Evolutionary conservation across 1,140 invertebrate genomes (phyloP).

Genomic region (Sycophaga agraensis): DNA sequence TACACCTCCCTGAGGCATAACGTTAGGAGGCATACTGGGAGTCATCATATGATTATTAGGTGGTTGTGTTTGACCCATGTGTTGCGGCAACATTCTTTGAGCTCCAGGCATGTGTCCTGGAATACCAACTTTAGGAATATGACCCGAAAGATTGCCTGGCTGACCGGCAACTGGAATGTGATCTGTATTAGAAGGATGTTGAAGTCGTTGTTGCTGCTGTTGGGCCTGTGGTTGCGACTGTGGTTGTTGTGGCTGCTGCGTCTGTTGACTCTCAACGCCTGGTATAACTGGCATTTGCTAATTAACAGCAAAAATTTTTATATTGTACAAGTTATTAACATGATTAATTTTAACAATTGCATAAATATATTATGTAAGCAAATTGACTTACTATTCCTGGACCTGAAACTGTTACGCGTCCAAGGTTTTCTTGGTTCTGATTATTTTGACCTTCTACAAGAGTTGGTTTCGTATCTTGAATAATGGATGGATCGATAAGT

Average conservation of each 20-base stretch:
- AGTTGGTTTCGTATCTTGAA: constrained; percentile 37
- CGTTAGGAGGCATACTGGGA: background rate
- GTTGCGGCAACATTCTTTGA: background rate
- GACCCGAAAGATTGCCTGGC: background rate
- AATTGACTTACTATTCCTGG: constrained; percentile 44
- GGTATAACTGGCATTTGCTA: constrained; percentile 10
- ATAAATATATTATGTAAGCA: too few relatives aligned
- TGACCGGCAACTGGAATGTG: background rate
- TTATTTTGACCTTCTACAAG: constrained; percentile 28
- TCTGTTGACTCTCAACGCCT: background rate
- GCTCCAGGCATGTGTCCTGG: background rate
- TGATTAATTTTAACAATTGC: too few relatives aligned
- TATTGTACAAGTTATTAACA: too few relatives aligned
- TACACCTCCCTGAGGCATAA: background rate
- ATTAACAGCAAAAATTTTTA: too few relatives aligned
- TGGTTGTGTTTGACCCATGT: constrained; percentile 7
- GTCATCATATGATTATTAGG: background rate
- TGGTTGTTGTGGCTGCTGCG: too few relatives aligned
- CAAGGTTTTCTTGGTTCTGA: constrained; percentile 40
- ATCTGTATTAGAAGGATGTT: background rate
- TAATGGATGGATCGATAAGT: constrained; percentile 38
- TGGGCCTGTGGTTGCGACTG: too few relatives aligned
- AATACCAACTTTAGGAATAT: background rate
- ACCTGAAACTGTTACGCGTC: constrained; percentile 42
- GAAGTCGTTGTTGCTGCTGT: constrained; percentile 9